phyloP scores from a whole-genome alignment of 2,113 vertebrate genomes.

The Chauna torquata region DNA sequence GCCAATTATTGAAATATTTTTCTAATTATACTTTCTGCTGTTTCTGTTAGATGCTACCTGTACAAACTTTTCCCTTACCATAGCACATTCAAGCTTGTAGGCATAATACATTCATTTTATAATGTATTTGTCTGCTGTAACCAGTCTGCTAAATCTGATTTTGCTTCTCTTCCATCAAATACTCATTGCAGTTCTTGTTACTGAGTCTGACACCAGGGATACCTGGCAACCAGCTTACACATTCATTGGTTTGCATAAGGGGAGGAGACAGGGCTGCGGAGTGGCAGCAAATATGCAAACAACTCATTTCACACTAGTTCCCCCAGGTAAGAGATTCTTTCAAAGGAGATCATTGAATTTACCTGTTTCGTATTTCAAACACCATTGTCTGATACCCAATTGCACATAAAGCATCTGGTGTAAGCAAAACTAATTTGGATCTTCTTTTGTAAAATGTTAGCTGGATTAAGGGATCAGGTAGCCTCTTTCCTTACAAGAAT shows the following conservation, averaged over 20 bases:
- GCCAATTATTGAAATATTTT: neutral
- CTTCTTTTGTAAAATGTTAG: slow-evolving; percentile 82
- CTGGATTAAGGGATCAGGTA: slow-evolving; percentile 83
- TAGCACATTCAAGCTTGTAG: neutral
- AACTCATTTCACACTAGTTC: neutral
- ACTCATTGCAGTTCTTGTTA: slow-evolving; percentile 32
- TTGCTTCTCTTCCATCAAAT: slow-evolving; percentile 42
- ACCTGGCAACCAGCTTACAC: slow-evolving; percentile 26
- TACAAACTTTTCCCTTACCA: neutral
- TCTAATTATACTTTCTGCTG: neutral
- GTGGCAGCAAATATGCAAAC: slow-evolving; percentile 19
- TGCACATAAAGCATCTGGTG: slow-evolving; percentile 82
- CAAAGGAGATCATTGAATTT: slow-evolving; percentile 58
- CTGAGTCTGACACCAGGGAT: neutral
- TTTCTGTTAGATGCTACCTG: neutral
- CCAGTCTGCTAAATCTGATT: slow-evolving; percentile 37
- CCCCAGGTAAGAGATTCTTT: slow-evolving; percentile 54
- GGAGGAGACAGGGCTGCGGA: slow-evolving; percentile 8
- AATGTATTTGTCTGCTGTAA: slow-evolving; percentile 2
- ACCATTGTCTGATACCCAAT: slow-evolving; percentile 69
- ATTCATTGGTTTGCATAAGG: slow-evolving; percentile 21
- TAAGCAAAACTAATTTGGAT: slow-evolving; percentile 83
- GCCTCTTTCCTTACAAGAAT: slow-evolving; percentile 80
- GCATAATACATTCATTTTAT: neutral
- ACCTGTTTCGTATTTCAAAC: slow-evolving; percentile 68